Percentiles rank a stretch among this genome's conserved stretches.
phyloP scores from a whole-genome alignment of 2,888 invertebrate genomes.

The Tetragonisca angustula region DNA sequence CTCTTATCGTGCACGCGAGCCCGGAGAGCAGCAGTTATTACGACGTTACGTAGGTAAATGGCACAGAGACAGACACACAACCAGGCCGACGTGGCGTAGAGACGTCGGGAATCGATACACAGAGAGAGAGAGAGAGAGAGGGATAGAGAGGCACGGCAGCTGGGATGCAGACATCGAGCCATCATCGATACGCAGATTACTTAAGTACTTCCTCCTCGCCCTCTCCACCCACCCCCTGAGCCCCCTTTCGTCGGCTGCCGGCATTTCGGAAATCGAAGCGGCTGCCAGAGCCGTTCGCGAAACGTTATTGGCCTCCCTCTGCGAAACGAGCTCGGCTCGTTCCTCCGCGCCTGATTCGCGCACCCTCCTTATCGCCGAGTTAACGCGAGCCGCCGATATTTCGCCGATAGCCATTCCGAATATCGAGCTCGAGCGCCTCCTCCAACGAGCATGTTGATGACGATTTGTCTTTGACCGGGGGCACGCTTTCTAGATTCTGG shows the following conservation, averaged over 20 bases:
- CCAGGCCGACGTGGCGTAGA: slow-evolving; percentile 18
- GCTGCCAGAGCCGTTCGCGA: not conserved
- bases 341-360: not conserved
- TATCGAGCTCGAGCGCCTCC: slow-evolving; percentile 6
- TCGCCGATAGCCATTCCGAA: slow-evolving; percentile 43
- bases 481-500: not conserved
- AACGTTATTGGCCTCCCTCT: not conserved
- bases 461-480: not conserved
- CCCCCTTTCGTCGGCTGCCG: not conserved
- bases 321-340: slow-evolving; percentile 5
- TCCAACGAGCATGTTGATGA: not conserved
- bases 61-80: slow-evolving; percentile 51
- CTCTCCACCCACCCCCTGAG: not conserved
- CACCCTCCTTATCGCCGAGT: slow-evolving; percentile 28
- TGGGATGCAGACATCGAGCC: slow-evolving; percentile 53
- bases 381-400: slow-evolving; percentile 12
- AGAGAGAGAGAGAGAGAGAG: not conserved
- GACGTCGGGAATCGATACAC: slow-evolving; percentile 63
- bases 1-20: slow-evolving; percentile 42
- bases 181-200: slow-evolving; percentile 62
- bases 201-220: slow-evolving; percentile 22
- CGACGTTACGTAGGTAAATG: slow-evolving; percentile 59
- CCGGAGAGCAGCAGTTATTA: slow-evolving; percentile 60
- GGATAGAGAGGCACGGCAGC: slow-evolving; percentile 8
- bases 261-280: slow-evolving; percentile 47